These are phyloP conservation scores for Gryllus longicercus DNA, from an alignment of 2,888 invertebrate genomes.

Conservation along the genomic window DNA sequence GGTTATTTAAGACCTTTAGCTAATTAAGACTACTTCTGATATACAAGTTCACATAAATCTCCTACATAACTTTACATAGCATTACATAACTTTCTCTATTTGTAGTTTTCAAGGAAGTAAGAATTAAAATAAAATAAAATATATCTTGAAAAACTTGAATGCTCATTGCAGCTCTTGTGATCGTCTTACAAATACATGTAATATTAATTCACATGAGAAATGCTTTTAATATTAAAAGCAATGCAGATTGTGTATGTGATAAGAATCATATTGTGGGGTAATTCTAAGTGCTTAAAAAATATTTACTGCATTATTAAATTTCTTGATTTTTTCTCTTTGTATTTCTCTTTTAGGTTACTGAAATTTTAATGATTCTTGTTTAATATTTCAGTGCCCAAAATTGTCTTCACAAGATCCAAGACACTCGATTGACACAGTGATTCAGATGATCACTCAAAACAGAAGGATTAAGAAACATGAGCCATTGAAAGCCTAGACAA, in stretches of 20 bases:
- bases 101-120: too few relatives aligned
- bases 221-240: neutral
- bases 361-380: neutral
- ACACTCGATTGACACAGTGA: neutral
- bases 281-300: neutral
- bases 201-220: neutral
- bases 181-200: neutral
- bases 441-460: neutral
- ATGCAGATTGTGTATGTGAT: too few relatives aligned
- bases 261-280: neutral
- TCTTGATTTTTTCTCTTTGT: neutral
- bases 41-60: too few relatives aligned
- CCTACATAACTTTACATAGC: too few relatives aligned
- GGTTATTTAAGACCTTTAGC: too few relatives aligned
- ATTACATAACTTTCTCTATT: too few relatives aligned
- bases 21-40: too few relatives aligned
- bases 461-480: too few relatives aligned
- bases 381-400: conserved; percentile 39
- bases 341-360: neutral
- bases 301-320: neutral
- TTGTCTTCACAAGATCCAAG: conserved; percentile 38
- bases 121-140: neutral
- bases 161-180: too few relatives aligned
- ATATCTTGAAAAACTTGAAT: neutral
- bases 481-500: too few relatives aligned